phyloP scores from a whole-genome alignment of 1,140 invertebrate species.

The Frieseomelitta varia region DNA sequence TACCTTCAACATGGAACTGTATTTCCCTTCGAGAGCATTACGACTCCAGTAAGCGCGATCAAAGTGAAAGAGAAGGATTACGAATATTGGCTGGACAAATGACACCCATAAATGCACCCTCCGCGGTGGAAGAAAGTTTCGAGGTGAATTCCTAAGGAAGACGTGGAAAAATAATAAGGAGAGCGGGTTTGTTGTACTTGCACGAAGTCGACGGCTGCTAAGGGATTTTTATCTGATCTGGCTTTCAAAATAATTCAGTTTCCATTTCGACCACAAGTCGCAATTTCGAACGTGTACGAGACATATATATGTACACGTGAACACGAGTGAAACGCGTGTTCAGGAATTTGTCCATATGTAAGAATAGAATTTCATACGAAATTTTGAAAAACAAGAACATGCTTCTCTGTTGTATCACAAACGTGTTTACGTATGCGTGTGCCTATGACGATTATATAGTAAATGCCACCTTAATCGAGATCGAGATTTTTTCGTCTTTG shows the following conservation, averaged over 20 bases:
- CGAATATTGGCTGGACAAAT: not conserved
- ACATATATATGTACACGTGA: no score
- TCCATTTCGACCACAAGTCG: no score
- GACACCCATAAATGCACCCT: not conserved
- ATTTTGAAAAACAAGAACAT: no score
- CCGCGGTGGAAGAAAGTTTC: not conserved
- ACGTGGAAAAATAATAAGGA: not conserved
- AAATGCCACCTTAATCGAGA: no score
- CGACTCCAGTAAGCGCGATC: not conserved
- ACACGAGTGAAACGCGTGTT: no score
- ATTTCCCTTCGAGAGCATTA: not conserved
- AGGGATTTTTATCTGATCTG: not conserved
- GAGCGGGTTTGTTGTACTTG: not conserved
- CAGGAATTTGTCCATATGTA: no score
- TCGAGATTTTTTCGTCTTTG: no score
- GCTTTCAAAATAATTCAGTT: conserved; percentile 10
- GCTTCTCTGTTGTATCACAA: no score
- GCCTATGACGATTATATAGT: no score
- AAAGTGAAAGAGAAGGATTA: conserved; percentile 3
- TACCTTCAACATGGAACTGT: not conserved
- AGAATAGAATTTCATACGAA: no score
- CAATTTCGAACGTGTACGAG: no score
- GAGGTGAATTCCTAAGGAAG: not conserved
- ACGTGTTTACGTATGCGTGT: no score
- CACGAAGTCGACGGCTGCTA: not conserved